Evolutionary conservation across 2,797 vertebrate genomes (phyloP), one percentile per base, ranked within the genome.

Genomic region (Otus scops): DNA sequence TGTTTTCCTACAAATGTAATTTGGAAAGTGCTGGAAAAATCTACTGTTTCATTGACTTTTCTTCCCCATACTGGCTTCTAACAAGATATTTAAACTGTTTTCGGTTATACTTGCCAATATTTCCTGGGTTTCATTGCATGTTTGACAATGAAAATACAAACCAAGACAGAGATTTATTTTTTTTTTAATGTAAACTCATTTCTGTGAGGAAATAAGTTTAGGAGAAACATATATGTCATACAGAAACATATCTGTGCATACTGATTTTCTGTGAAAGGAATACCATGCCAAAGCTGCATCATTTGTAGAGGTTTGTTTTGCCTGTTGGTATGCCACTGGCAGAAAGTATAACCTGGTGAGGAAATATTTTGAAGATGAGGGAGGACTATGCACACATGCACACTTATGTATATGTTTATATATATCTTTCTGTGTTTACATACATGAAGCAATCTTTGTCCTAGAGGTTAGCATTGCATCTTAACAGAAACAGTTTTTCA

Each of bases 351-450:
- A 67, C 3, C 9, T 64, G 17, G 7, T 71, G 9, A 54, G 53
- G 11, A 48, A 65, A 28, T 39, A 4, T 51, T 70, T 56, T 7
- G 26, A 82, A 59, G 13, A 27, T 7, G 8, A 41, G 7, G 7
- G n/a, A 85, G 38, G 8, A 78, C 56, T 43, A 26, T 73, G 16
- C 8, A 30, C 8, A 12, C 32, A 8, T 0, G 28, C 36, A 65
- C 22, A 26, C 41, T 48, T 51, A 2, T 19, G 2, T 43, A 2
- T 19, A 1, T 38, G 11, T 53, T 7, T 53, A 1, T 53, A 2
- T 43, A 5, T 28, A 2, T 54, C 3, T 67, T 18, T 45, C 3
- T 43, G 21, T 53, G 19, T 26, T 82, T 30, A 17, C 48, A 28
- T n/a, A 13, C 34, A 21, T 28, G 9, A 69, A 65, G 4, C 0